phyloP scores from a whole-genome alignment of 2,888 invertebrate genomes.

The Lymantria dispar region DNA sequence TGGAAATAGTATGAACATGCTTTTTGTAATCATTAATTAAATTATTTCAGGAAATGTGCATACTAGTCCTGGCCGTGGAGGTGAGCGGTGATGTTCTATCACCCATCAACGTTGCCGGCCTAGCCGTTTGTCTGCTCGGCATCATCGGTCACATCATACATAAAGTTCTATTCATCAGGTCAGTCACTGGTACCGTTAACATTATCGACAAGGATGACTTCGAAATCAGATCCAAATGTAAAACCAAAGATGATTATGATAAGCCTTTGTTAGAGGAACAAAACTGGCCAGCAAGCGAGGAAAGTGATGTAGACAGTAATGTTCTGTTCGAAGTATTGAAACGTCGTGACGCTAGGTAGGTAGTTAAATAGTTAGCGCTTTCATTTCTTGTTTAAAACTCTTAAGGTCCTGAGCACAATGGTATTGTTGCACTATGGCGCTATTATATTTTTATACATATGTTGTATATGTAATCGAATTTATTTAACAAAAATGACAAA shows the following conservation, averaged over 20 bases:
- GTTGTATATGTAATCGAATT: no score
- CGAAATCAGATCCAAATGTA: constrained; percentile 30
- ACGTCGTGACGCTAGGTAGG: constrained; percentile 65
- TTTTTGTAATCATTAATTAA: background rate
- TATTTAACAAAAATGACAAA: no score
- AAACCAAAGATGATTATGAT: constrained; percentile 43
- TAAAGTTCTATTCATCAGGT: constrained; percentile 76
- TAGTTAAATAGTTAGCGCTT: background rate
- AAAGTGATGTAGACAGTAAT: constrained; percentile 75
- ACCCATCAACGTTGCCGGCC: constrained; percentile 90
- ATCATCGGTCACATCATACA: constrained; percentile 92
- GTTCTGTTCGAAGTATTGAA: constrained; percentile 81
- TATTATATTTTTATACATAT: no score
- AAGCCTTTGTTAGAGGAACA: constrained; percentile 60
- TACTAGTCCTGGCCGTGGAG: constrained; percentile 93
- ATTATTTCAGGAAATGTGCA: constrained; percentile 92
- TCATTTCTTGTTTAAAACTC: no score
- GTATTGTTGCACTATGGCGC: no score
- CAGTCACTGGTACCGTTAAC: constrained; percentile 53
- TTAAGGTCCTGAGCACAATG: no score
- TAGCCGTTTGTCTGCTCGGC: constrained; percentile 93
- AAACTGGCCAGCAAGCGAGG: constrained; percentile 57
- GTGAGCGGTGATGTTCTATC: constrained; percentile 94
- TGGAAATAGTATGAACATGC: background rate
- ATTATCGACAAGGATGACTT: constrained; percentile 54